Evolutionary conservation across 2,797 vertebrate genomes (phyloP), one percentile per base, ranked within the genome.

Genomic region (Chelonia mydas): DNA sequence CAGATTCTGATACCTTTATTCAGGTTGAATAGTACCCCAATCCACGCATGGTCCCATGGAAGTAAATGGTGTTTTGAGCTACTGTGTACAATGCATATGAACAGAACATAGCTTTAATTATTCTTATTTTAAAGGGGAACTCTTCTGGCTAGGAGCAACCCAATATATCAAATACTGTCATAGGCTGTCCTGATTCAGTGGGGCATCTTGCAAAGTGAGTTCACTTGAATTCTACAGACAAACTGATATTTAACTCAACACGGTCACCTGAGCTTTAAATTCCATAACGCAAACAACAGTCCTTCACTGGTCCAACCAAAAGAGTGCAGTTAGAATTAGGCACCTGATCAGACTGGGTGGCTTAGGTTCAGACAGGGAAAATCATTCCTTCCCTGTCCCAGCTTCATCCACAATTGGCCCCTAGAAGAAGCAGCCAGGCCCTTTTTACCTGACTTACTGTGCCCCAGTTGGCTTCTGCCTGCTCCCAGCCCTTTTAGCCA

Each of bases 141-240:
- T 92, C 90, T 78, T 87, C 90, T 93, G 94, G 90, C 93, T 96
- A 84, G 86, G 89, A 84, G 84, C 89, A 96, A 93, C 95, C 90
- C 57, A 93, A 82, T 92, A 95, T 88, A 91, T 84, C 0, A 0
- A 91, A 90, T 90, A 96, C 80, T n/a, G 17, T 37, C 17, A 37
- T n/a, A 68, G 65, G 9, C 17, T 37, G n/a, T 17, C 17, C 65
- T 68, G n/a, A 68, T 68, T 37, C 65, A 23, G 19, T 68, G n/a
- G n/a, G n/a, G n/a, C n/a, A 68, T 21, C 65, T n/a, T n/a, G 65
- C 65, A 65, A n/a, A 65, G 61, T 19, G 33, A 65, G 61, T n/a
- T 65, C 33, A 37, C 19, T 68, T 68, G 61, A 68, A 68, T 37
- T 68, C n/a, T 37, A 68, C 5, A 37, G 33, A 37, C 19, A 37